Conservation (phyloP, 2,113 vertebrate genomes). For the Gambusia affinis region DNA sequence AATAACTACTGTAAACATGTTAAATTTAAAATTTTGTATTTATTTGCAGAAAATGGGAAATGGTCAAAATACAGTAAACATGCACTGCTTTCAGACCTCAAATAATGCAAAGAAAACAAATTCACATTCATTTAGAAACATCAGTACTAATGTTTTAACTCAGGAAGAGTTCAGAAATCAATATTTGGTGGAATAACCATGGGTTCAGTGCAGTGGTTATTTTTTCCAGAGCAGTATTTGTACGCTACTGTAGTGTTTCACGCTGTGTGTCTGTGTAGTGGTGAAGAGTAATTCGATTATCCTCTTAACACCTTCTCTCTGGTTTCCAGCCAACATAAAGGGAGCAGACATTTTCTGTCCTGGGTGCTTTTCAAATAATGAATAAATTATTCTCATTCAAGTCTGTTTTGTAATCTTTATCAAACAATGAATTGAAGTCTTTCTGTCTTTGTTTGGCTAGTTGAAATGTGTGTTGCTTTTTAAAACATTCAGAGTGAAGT, state of each 20-base stretch:
- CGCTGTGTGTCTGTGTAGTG: not conserved
- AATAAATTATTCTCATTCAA: not conserved
- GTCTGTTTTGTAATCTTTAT: not conserved
- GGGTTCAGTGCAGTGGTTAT: too few species aligned
- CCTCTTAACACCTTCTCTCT: not conserved
- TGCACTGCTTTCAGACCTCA: too few species aligned
- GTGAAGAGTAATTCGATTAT: not conserved
- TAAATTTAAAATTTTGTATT: too few species aligned
- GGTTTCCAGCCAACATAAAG: not conserved
- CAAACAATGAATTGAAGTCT: not conserved
- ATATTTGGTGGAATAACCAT: too few species aligned
- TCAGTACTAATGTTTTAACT: too few species aligned
- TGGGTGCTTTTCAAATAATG: not conserved
- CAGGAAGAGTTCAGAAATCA: too few species aligned
- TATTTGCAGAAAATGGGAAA: too few species aligned
- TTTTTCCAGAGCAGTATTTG: not conserved
- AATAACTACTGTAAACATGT: too few species aligned
- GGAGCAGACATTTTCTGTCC: not conserved
- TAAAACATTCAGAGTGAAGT: conserved; percentile 2
- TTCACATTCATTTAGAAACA: too few species aligned
- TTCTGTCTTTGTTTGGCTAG: not conserved
- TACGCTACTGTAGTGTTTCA: not conserved
- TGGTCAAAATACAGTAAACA: too few species aligned
- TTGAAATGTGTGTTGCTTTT: not conserved
- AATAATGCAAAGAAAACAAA: too few species aligned